Conservation (phyloP, 2,113 vertebrate species). For the Enhydra lutris region DNA sequence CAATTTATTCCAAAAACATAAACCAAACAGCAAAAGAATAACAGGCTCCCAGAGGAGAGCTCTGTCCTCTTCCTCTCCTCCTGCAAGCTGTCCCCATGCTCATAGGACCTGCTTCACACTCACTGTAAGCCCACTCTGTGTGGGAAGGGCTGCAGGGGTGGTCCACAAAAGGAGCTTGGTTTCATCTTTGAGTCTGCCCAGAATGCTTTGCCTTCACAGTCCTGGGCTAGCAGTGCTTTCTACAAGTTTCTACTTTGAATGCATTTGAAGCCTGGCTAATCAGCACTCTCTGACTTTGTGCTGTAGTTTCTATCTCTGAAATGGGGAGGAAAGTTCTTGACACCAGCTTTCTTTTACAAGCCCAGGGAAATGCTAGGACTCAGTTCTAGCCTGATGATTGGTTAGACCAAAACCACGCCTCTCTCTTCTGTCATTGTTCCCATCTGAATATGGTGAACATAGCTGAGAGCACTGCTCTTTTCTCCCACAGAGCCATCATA, state of each 20-base stretch:
- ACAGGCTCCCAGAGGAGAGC: neutral
- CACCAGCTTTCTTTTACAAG: neutral
- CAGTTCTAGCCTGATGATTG: neutral
- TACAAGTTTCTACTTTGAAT: neutral
- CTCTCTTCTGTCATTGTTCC: neutral
- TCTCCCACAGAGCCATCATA: too few relatives aligned
- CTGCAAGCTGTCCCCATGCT: too few relatives aligned
- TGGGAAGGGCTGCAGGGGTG: neutral
- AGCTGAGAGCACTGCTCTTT: neutral
- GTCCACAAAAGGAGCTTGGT: neutral
- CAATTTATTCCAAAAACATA: constrained; percentile 47
- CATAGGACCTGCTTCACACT: neutral
- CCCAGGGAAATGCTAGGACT: neutral
- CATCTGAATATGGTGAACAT: neutral
- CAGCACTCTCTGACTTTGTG: neutral
- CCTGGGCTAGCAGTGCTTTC: neutral
- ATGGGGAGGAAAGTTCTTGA: neutral
- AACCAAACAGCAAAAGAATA: constrained; percentile 29
- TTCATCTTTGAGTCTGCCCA: neutral
- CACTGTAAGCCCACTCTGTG: too few relatives aligned
- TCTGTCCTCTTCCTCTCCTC: neutral
- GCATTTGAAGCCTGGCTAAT: neutral
- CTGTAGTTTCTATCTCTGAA: neutral
- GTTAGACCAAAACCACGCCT: neutral
- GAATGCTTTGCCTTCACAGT: neutral